phyloP scores from a whole-genome alignment of 64 coral and sea anemone genomes.

The Astreopora myriophthalma region DNA sequence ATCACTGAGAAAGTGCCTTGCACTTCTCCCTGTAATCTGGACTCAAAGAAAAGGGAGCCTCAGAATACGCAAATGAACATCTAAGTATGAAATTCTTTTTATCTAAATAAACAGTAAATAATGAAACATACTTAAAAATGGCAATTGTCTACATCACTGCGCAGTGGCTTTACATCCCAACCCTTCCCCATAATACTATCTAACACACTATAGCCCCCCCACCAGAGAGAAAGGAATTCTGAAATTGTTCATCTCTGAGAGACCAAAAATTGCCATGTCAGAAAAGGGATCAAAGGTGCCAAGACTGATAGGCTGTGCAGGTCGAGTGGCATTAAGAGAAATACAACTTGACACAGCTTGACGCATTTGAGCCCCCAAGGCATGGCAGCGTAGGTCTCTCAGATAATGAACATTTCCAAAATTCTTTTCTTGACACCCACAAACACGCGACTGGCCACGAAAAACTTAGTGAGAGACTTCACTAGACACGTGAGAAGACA shows the following conservation, averaged over 20 bases:
- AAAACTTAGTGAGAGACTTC: constrained; percentile 26
- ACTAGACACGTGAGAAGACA: constrained; percentile 58
- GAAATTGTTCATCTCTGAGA: constrained; percentile 51
- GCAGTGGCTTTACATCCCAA: constrained; percentile 47
- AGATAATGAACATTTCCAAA: constrained; percentile 76
- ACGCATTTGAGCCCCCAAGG: constrained; percentile 64
- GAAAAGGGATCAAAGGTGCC: constrained; percentile 8
- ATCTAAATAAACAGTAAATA: constrained; percentile 49
- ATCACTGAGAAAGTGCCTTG: constrained; percentile 3
- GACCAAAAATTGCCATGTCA: constrained; percentile 42
- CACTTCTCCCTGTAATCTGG: constrained; percentile 26
- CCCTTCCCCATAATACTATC: constrained; percentile 33
- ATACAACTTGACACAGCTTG: constrained; percentile 69
- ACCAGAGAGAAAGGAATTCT: constrained; percentile 23
- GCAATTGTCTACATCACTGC: background rate
- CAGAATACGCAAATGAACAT: constrained; percentile 12
- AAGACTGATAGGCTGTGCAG: background rate
- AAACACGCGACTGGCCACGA: constrained; percentile 42
- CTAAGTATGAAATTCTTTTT: constrained; percentile 42
- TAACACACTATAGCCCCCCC: constrained; percentile 9
- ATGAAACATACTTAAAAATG: constrained; percentile 53
- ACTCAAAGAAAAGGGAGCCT: constrained; percentile 10
- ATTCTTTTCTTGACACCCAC: constrained; percentile 54
- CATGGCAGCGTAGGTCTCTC: constrained; percentile 71
- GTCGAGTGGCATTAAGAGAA: constrained; percentile 69